phyloP scores from a whole-genome alignment of 2,113 vertebrate species.

The Microcebus lehilahytsara region DNA sequence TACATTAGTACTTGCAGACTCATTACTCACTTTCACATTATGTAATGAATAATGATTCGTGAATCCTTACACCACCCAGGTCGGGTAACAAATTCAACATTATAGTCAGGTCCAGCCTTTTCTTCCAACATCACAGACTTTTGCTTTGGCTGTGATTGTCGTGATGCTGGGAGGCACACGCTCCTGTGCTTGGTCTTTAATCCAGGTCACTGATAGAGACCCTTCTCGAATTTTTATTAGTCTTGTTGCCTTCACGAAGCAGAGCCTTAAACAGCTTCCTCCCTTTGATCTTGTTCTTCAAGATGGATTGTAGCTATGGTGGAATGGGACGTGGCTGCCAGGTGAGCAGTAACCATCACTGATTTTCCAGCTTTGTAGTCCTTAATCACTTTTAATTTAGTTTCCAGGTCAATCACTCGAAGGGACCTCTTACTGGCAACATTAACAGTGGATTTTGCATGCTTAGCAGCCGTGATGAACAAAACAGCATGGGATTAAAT shows the following conservation, averaged over 20 bases:
- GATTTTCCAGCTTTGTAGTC: background rate
- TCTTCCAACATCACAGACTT: background rate
- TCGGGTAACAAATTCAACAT: background rate
- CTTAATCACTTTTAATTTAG: background rate
- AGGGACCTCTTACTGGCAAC: background rate
- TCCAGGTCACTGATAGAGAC: background rate
- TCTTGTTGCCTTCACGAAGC: background rate
- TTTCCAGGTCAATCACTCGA: background rate
- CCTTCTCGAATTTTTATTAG: background rate
- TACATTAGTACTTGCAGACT: background rate
- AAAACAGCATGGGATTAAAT: background rate
- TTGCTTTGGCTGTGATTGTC: background rate
- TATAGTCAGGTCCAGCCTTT: background rate
- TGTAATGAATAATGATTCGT: background rate
- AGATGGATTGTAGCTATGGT: background rate
- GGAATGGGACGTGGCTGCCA: background rate
- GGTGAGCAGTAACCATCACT: background rate
- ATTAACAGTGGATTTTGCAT: background rate
- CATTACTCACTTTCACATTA: background rate
- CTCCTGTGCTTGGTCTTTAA: background rate
- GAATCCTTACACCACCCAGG: background rate
- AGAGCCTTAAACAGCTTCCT: background rate
- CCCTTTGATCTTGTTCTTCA: background rate
- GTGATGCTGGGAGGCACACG: background rate
- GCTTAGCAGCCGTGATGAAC: background rate